These are phyloP conservation scores for Genyomyrus donnyi DNA, from an alignment of 2,113 vertebrate genomes.

Conservation along the genomic window DNA sequence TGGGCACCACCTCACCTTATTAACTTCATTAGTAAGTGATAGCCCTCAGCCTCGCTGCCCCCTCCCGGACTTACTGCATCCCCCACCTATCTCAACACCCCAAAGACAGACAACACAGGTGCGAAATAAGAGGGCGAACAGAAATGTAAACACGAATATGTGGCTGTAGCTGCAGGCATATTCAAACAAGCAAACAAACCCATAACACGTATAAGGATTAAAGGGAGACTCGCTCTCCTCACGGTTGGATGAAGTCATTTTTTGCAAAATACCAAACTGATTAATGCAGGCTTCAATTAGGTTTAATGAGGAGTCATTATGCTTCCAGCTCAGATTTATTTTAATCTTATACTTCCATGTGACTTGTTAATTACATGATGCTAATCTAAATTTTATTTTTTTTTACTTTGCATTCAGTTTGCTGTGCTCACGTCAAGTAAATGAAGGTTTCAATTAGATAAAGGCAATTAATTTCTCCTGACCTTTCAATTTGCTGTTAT, in stretches of 20 bases:
- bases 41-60: not conserved
- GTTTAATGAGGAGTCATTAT: slow-evolving; percentile 3
- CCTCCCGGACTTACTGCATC: not conserved
- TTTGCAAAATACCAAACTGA: not conserved
- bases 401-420: not conserved
- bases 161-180: not conserved
- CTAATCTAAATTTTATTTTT: not conserved
- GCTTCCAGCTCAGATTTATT: not conserved
- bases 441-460: not conserved
- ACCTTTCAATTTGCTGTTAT: not conserved
- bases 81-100: not conserved
- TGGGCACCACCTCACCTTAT: not conserved
- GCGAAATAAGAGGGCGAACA: not conserved
- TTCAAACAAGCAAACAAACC: not conserved
- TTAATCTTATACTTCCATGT: not conserved
- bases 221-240: not conserved
- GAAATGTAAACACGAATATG: not conserved
- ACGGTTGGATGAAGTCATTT: not conserved
- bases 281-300: not conserved
- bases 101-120: not conserved
- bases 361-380: not conserved
- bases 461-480: not conserved
- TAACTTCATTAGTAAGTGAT: not conserved
- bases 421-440: not conserved
- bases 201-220: not conserved